Evolutionary conservation across 64 coral and sea anemone species (phyloP), one percentile per base, ranked within the genome.

Genomic region (Pachyseris speciosa): DNA sequence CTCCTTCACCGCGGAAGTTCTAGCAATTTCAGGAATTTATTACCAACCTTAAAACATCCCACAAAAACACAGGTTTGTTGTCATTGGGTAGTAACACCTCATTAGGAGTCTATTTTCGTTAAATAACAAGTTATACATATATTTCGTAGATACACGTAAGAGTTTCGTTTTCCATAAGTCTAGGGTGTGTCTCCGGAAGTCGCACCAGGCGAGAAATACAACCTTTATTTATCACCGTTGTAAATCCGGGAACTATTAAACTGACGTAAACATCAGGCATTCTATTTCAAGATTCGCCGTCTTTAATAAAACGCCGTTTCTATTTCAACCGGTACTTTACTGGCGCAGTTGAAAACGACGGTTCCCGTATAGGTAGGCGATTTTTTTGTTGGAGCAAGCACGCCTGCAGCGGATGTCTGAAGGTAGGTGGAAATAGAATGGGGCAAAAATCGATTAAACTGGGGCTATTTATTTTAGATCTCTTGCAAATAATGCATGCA

Each of bases 241-340:
- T 31, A 26, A 37, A 40, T 80, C 77, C 50, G 77, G 52, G 30
- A 22, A 19, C n/a, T 30, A 22, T 64, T 33, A 12, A 17, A 30
- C 43, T 43, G 49, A 57, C 49, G 17, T 53, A 50, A 78, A 52
- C 74, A 61, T 26, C 27, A 1, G 7, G 50, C 10, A 5, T 39
- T 39, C 4, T 81, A 61, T 81, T 63, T 81, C 36, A 61, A n/a
- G 77, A 61, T 80, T 77, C 33, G 47, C 74, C 53, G 51, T 13
- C 33, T 39, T 7, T 0, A 3, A 11, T 3, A 45, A 76, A 17
- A 52, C 12, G 42, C 29, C 73, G 26, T 76, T 50, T 50, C 4
- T 26, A 33, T 71, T 70, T 38, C 12, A 15, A 19, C 51, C 13
- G 51, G 50, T 30, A 51, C 29, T 79, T 37, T 79, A 17, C 75